A percentile compares a stretch with the other conserved stretches of the same genome.
phyloP scores from a whole-genome alignment of 2,113 vertebrate species.

The Etheostoma cragini region DNA sequence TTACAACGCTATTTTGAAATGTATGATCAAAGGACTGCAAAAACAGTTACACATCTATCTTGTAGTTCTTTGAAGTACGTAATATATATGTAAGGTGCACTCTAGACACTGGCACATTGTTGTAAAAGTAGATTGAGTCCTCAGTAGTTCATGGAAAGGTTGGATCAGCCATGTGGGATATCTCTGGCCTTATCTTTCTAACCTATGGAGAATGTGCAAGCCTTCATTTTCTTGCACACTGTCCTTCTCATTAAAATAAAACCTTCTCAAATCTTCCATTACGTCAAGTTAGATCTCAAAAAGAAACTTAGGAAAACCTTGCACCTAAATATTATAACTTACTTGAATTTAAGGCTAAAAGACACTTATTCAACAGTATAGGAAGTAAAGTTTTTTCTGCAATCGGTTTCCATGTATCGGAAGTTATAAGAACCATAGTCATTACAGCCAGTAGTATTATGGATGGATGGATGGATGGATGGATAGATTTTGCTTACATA shows the following conservation, averaged over 20 bases:
- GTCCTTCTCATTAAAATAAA: background rate
- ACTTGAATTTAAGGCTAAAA: background rate
- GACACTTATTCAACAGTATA: background rate
- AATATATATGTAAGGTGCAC: no score
- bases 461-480: no score
- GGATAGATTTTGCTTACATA: background rate
- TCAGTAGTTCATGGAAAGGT: background rate
- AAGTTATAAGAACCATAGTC: background rate
- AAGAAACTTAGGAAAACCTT: background rate
- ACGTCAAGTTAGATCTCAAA: no score
- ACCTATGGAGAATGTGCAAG: background rate
- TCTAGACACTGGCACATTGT: background rate
- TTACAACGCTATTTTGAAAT: background rate
- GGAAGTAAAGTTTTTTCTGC: no score
- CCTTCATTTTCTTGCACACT: background rate
- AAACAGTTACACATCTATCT: background rate
- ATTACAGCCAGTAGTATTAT: background rate
- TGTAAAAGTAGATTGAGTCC: background rate
- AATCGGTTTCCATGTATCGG: background rate
- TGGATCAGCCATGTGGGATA: background rate
- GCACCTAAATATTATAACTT: background rate
- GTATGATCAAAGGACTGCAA: background rate
- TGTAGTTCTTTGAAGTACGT: background rate
- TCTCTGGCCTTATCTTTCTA: constrained; percentile 7
- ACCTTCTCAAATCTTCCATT: background rate